Base-by-base conservation (phyloP, 1,140 invertebrate genomes). In the Drosophila simulans region DNA sequence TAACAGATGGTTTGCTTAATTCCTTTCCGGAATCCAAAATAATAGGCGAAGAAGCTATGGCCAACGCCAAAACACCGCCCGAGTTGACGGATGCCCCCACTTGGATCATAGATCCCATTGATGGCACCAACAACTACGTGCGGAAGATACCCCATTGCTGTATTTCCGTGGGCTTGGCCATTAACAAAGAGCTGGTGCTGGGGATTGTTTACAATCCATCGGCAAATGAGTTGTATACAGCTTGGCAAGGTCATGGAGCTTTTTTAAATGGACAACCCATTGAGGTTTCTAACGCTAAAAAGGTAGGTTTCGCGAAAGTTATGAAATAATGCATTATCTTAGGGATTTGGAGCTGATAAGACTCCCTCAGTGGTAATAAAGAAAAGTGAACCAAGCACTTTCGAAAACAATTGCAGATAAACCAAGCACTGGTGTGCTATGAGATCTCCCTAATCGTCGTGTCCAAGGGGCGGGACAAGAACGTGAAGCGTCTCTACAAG, bases 101-200 rank as follows among this genome's bases (percentile, higher is more conserved):
- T 1, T 98, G 97, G 97, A 97, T 98, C 62, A 97, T 98, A 68
- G 97, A 96, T 91, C 95, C 95, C 7, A 95, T 96, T 25, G 95
- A 96, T 92, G 95, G 95, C n/a, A 96, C 96, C 1, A 95, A 95
- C 52, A 96, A 96, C 88, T 96, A 96, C 73, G 95, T 96, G 5
- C 94, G 95, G 74, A 92, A 92, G 27, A 93, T 95, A 63, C 94
- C 94, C 4, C 93, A 95, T 42, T 93, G 93, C n/a, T 95, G 94
- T 69, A 95, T 96, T 46, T 96, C 95, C 0, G 92, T 96, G 13
- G 95, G 93, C 7, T 78, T 96, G 11, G 77, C 94, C n/a, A 92
- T 96, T 1, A 94, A 96, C 42, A 95, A 95, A 84, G 89, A 94
- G 76, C 80, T 94, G 15, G 93, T 94, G 51, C 93, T 95, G 51